Evolutionary conservation across 2,113 vertebrate genomes (phyloP).

Genomic region (Cardinalis cardinalis): DNA sequence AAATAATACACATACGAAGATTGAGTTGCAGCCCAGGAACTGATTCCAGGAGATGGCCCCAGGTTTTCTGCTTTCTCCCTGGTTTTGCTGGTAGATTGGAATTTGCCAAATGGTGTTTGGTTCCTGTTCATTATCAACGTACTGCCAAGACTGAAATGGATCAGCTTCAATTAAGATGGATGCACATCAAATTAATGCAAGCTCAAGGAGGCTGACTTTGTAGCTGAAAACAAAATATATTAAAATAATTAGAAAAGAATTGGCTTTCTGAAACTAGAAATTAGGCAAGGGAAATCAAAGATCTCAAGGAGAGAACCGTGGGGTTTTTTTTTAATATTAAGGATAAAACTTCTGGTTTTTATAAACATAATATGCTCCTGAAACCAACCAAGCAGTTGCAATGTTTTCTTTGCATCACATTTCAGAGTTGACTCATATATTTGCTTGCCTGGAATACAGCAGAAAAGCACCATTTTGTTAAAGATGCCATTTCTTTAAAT

Average conservation of each 20-base stretch:
- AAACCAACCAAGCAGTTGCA: background rate
- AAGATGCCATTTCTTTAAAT: background rate
- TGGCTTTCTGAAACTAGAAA: background rate
- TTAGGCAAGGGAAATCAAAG: background rate
- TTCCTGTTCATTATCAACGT: background rate
- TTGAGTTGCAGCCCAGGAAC: background rate
- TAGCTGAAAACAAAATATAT: background rate
- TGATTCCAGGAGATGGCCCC: background rate
- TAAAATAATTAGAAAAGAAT: background rate
- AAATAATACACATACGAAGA: background rate
- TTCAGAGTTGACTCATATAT: background rate
- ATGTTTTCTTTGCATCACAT: background rate
- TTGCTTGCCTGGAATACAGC: background rate
- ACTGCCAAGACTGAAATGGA: conserved; percentile 9
- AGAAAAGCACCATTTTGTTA: background rate
- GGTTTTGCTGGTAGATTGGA: background rate
- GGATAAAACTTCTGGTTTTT: background rate
- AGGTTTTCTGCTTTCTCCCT: background rate
- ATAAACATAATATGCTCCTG: background rate
- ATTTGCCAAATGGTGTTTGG: background rate
- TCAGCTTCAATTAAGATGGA: conserved; percentile 2
- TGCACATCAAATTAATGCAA: background rate
- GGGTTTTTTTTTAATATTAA: background rate
- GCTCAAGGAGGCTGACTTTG: background rate
- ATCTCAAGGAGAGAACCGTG: background rate